Evolutionary conservation across 2,888 invertebrate species (phyloP), one percentile per base, ranked within the genome.

Genomic region (Nephrotoma appendiculata): DNA sequence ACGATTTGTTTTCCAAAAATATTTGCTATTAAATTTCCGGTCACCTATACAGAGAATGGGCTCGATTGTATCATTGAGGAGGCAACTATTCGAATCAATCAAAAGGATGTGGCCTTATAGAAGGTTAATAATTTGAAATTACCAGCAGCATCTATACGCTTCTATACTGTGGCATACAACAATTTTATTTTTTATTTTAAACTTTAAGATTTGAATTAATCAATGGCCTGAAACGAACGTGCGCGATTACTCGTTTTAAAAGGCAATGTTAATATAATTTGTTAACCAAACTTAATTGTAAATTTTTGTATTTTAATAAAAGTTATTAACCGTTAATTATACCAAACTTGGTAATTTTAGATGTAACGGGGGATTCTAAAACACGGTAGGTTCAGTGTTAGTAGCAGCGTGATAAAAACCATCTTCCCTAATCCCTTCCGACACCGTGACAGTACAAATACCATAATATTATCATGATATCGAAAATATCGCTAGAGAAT

Each of bases 1-100:
- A 83, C 83, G 6, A 86, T 88, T 19, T 88, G 88, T n/a, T 88
- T 87, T 45, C 86, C 88, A 9, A 88, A 88, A 87, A 19, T 87
- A 41, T 88, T 87, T 41, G 86, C 87, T 9, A 84, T 88, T n/a
- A 44, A 86, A 52, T 48, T 88, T 41, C 88, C 88, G 6, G 71
- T 88, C 0, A 44, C 86, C 12, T 88, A 88, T 57, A 86, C 87
- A 44, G 87, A 86, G 6, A 52, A 87, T 12, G 88, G 88, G 0
- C 44, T 88, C 3, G 88, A 88, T 86, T 88, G 88, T 44, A 87
- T 88, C 6, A 88, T 87, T 41, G 88, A 88, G 85, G 88, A 88
- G 7, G 57, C 42, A 41, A 41, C n/a, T n/a, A 86, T 86, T 41
- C n/a, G 57, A 19, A 41, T 86, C 7, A 41, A 41, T 52, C 52